Evolutionary conservation across 2,797 vertebrate genomes (phyloP).

Genomic region (Tachyglossus aculeatus): DNA sequence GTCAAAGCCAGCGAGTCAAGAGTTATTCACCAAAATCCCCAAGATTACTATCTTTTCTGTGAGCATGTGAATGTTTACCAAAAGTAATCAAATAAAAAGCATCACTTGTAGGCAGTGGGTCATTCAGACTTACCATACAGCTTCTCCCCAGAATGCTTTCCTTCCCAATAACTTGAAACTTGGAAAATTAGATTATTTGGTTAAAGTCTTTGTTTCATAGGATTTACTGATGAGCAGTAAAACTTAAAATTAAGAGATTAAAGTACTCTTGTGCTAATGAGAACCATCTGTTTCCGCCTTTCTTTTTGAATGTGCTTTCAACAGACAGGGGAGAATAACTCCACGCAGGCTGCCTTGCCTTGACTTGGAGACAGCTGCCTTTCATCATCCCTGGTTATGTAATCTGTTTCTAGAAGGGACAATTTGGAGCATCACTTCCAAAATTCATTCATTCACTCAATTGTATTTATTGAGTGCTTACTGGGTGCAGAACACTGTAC

Average conservation of each 20-base stretch:
- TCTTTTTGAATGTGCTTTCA: constrained; percentile 36
- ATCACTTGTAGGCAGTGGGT: too few relatives aligned
- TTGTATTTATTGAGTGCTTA: too few relatives aligned
- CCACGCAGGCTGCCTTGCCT: constrained; percentile 49
- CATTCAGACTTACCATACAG: too few relatives aligned
- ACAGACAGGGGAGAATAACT: constrained; percentile 32
- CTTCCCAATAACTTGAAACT: constrained; percentile 36
- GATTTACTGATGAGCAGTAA: constrained; percentile 39
- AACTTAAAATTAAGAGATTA: constrained; percentile 62
- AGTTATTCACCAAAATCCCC: too few relatives aligned
- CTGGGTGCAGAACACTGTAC: too few relatives aligned
- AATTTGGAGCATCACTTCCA: not conserved
- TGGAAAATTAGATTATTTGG: constrained; percentile 44
- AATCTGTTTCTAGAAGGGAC: not conserved
- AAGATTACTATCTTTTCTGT: too few relatives aligned
- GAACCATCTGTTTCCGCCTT: constrained; percentile 68
- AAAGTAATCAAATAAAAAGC: too few relatives aligned
- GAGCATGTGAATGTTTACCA: too few relatives aligned
- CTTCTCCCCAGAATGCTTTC: constrained; percentile 12
- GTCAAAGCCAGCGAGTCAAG: too few relatives aligned
- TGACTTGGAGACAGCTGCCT: constrained; percentile 20
- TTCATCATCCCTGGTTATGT: constrained; percentile 23
- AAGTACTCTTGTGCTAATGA: constrained; percentile 60
- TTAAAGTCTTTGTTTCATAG: constrained; percentile 58
- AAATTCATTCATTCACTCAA: too few relatives aligned